A percentile compares a stretch with the other conserved stretches of the same genome.
Conservation (phyloP, 1,140 invertebrate genomes). For the Metopolophium dirhodum region DNA sequence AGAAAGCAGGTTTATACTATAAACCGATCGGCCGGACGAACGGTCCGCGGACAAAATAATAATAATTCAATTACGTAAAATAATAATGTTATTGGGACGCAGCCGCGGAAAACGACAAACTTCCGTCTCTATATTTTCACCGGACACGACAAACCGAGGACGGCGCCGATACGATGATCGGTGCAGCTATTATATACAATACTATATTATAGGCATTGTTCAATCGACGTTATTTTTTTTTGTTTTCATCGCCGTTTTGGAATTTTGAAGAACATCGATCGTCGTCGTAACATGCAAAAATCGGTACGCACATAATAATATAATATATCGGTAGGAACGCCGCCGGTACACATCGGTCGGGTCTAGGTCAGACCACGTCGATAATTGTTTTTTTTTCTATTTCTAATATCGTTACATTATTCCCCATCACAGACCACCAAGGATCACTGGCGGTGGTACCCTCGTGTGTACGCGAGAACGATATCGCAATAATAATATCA, state of each 20-base stretch:
- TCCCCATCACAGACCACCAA: conserved; percentile 3
- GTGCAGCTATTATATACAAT: no score
- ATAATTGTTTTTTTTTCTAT: not conserved
- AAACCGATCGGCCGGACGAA: not conserved
- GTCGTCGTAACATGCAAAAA: not conserved
- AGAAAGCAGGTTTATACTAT: not conserved
- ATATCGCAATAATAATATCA: not conserved
- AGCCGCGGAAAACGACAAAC: not conserved
- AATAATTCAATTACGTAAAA: not conserved
- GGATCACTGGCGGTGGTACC: not conserved
- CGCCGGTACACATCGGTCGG: not conserved
- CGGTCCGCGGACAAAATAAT: not conserved
- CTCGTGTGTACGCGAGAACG: not conserved
- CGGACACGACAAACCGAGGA: not conserved
- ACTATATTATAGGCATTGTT: no score
- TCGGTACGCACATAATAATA: no score
- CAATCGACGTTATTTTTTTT: no score
- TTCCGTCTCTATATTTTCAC: not conserved
- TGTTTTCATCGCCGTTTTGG: not conserved
- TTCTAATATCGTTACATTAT: conserved; percentile 10
- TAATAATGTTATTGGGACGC: not conserved
- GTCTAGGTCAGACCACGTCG: conserved; percentile 22
- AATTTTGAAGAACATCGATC: not conserved
- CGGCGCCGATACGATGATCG: not conserved
- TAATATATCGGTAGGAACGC: not conserved